Percentiles rank a stretch among this genome's conserved stretches.
These are phyloP conservation scores for Cosmopolites sordidus DNA, from an alignment of 2,888 invertebrate species.

Conservation along the genomic window DNA sequence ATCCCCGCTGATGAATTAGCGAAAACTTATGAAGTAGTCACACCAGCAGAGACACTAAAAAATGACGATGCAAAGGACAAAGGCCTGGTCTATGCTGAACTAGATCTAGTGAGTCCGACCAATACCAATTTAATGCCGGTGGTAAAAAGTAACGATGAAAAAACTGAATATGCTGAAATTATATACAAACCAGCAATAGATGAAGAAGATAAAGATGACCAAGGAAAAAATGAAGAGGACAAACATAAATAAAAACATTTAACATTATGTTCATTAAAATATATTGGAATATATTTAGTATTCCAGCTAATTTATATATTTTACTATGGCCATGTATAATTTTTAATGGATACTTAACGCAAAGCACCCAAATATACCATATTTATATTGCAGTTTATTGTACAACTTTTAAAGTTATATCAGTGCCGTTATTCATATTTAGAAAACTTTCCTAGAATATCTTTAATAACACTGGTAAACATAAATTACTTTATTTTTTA, in stretches of 20 bases:
- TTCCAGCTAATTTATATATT: too few species aligned
- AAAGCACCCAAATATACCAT: too few species aligned
- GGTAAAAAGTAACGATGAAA: conserved; percentile 52
- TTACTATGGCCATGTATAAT: too few species aligned
- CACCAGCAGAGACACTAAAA: conserved; percentile 22
- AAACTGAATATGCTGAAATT: conserved; percentile 78
- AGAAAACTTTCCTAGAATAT: too few species aligned
- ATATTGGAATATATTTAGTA: too few species aligned
- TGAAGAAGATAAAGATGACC: conserved; percentile 17
- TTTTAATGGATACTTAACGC: too few species aligned
- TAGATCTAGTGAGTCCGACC: conserved; percentile 56
- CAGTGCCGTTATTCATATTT: too few species aligned
- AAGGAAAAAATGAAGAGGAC: conserved; percentile 15
- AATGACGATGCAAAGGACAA: conserved; percentile 21
- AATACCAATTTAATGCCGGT: conserved; percentile 38
- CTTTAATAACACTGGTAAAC: too few species aligned
- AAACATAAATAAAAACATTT: conserved; percentile 4
- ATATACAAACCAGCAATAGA: conserved; percentile 56
- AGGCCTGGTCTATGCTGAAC: conserved; percentile 69
- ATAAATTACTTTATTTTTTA: too few species aligned
- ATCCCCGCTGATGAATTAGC: conserved; percentile 24
- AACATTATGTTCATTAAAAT: too few species aligned
- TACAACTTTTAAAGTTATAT: too few species aligned
- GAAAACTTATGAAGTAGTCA: conserved; percentile 20
- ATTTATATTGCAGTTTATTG: too few species aligned